A percentile compares a stretch with the other conserved stretches of the same genome.
Evolutionary conservation across 2,888 invertebrate genomes (phyloP).

Genomic region (Cosmorhoe ocellata): DNA sequence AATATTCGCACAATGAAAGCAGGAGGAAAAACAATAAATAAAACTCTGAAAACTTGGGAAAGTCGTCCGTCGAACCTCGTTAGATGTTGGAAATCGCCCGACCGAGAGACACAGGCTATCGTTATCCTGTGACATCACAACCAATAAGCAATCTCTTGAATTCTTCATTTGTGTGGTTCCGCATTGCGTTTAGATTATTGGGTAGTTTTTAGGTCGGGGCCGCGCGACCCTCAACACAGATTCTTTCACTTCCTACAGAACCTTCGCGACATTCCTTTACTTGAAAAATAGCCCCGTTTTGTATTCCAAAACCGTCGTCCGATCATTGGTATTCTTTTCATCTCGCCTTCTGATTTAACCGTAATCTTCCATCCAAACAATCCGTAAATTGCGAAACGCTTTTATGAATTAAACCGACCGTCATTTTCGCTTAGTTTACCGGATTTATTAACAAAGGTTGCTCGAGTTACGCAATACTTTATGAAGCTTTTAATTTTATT

Average conservation of each 20-base stretch:
- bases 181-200: conserved; percentile 58
- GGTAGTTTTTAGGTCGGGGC: conserved; percentile 54
- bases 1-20: conserved; percentile 19
- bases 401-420: conserved; percentile 33
- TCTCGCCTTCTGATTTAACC: conserved; percentile 28
- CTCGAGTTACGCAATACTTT: conserved; percentile 50
- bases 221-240: conserved; percentile 49
- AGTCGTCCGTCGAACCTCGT: conserved; percentile 29
- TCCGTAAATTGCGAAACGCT: conserved; percentile 23
- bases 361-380: conserved; percentile 27
- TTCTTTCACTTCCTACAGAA: conserved; percentile 52
- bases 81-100: conserved; percentile 30
- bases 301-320: conserved; percentile 26
- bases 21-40: conserved; percentile 30
- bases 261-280: conserved; percentile 45
- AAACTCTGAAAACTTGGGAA: conserved; percentile 32
- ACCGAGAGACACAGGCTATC: conserved; percentile 28
- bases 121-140: conserved; percentile 38
- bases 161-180: conserved; percentile 57
- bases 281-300: conserved; percentile 32
- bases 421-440: conserved; percentile 27
- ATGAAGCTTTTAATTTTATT: conserved; percentile 61
- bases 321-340: conserved; percentile 38
- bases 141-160: conserved; percentile 57
- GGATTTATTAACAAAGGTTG: conserved; percentile 44